Base-by-base conservation (phyloP, 2,797 vertebrate genomes). In the Periophthalmus magnuspinnatus region DNA sequence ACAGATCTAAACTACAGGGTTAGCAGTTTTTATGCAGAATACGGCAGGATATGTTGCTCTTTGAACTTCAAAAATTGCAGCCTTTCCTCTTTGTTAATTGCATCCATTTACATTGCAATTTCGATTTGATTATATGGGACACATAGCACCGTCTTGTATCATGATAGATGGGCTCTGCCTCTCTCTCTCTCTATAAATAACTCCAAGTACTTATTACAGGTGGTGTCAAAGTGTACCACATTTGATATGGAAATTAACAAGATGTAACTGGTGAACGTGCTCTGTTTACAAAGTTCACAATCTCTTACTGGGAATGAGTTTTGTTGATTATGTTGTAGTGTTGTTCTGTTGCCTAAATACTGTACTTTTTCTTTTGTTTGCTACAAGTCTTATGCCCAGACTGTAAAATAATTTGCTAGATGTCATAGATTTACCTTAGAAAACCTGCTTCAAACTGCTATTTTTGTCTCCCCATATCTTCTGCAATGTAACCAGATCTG, bases 161-260 rank as follows among this genome's bases (percentile, higher is more conserved):
- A 33, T 72, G 78, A 81, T 63, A 74, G 75, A 79, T 59, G 77
- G 71, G 74, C 68, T 66, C 62, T 17, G 67, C 61, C 61, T 21
- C 1, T 59, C 52, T 69, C 52, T 69, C 0, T 50, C 48, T 70
- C 84, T 86, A 86, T 84, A 85, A 82, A 86, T 86, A 86, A 81
- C 78, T 65, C 70, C 70, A 79, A 77, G 71, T 70, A 84, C 48
- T 79, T 75, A 81, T 81, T 81, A 77, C 75, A 73, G 24, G 16
- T 52, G 72, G 79, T 80, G 79, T 82, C 72, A 82, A 78, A 82
- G 77, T 81, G 71, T 83, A 68, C 73, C 65, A 56, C 50, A 79
- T 70, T 70, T 67, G 73, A 81, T 76, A 77, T 61, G 45, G 56
- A 79, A 68, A 74, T 69, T 71, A 75, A 67, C 69, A 65, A 68